phyloP scores from a whole-genome alignment of 35 echinoderm and acorn worm genomes.

The Lytechinus pictus region DNA sequence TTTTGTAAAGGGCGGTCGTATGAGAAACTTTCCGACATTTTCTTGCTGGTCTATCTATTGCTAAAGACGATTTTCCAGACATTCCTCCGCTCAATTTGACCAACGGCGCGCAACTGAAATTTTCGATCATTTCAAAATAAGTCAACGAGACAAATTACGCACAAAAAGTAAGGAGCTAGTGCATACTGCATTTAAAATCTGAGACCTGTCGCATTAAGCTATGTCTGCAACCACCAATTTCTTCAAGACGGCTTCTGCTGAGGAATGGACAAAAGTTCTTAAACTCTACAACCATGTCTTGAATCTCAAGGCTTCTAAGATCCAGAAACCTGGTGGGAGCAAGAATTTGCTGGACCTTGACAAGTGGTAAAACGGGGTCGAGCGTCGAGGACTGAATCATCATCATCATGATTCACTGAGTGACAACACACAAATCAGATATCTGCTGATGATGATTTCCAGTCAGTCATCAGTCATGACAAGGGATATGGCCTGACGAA shows the following conservation, averaged over 20 bases:
- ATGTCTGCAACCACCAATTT: conserved; percentile 56
- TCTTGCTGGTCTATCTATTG: conserved; percentile 15
- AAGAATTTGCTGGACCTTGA: conserved; percentile 84
- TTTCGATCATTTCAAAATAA: neutral
- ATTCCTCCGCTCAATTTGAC: neutral
- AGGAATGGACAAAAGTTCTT: conserved; percentile 74
- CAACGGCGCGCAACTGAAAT: neutral
- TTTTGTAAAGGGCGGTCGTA: neutral
- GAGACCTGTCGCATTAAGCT: neutral
- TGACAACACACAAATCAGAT: too few relatives aligned
- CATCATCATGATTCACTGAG: too few relatives aligned
- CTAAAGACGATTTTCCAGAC: neutral
- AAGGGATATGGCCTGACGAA: too few relatives aligned
- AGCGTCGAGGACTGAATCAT: too few relatives aligned
- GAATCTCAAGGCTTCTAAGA: conserved; percentile 80
- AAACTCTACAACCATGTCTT: conserved; percentile 78
- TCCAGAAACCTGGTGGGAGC: conserved; percentile 83
- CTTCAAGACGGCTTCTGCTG: conserved; percentile 58
- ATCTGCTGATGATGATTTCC: too few relatives aligned
- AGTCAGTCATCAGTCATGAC: too few relatives aligned
- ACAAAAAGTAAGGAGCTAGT: neutral
- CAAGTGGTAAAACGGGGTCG: conserved; percentile 64
- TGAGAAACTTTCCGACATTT: conserved; percentile 41
- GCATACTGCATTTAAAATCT: neutral
- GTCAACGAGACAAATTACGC: neutral